Conservation (phyloP, 2,888 invertebrate species). For the Apamea monoglypha region DNA sequence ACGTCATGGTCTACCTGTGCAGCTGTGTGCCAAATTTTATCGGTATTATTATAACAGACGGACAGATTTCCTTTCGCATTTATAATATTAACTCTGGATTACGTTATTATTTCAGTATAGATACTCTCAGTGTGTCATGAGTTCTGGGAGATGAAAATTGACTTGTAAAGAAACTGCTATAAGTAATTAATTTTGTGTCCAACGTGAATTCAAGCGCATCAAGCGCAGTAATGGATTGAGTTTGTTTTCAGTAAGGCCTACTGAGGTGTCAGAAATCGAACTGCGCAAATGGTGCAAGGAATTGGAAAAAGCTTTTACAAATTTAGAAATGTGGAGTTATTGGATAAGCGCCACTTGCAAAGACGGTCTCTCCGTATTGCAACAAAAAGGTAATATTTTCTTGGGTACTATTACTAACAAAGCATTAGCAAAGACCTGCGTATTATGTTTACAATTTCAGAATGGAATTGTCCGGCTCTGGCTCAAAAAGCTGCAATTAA, state of each 20-base stretch:
- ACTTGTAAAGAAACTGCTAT: not conserved
- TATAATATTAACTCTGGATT: not conserved
- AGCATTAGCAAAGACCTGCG: constrained; percentile 1
- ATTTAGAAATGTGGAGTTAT: constrained; percentile 80
- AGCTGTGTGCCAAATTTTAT: not conserved
- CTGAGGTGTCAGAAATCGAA: constrained; percentile 61
- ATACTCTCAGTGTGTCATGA: not conserved
- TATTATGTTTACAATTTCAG: constrained; percentile 33
- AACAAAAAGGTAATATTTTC: constrained; percentile 69
- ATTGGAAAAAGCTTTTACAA: constrained; percentile 74
- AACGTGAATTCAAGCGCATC: not conserved
- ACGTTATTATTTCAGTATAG: not conserved
- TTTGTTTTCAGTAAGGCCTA: constrained; percentile 65
- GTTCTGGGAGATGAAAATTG: not conserved
- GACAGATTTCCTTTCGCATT: not conserved
- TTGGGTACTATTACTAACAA: not conserved
- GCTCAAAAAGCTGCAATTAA: constrained; percentile 49
- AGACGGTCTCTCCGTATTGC: constrained; percentile 68
- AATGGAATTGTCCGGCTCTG: constrained; percentile 16
- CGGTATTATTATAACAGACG: no score
- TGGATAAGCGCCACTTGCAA: constrained; percentile 78
- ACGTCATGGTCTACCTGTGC: not conserved
- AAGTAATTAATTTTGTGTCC: not conserved
- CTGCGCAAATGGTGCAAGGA: constrained; percentile 78
- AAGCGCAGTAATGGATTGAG: constrained; percentile 5